Base-by-base conservation (phyloP, 2,888 invertebrate genomes). In the Spisula solida region DNA sequence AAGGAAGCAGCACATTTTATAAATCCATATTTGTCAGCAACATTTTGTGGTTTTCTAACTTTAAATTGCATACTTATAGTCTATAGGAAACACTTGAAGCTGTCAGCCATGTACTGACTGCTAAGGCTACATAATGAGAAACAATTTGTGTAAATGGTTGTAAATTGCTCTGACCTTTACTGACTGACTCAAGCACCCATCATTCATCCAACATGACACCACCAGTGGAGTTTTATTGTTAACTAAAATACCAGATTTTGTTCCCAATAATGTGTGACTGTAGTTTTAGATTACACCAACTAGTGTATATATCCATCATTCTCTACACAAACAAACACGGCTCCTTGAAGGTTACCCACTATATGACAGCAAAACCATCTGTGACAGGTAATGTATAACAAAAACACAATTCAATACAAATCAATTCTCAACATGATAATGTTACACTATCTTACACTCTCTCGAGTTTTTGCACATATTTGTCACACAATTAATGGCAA, bases 101-200 rank as follows among this genome's bases (percentile, higher is more conserved):
- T 48, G n/a, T 34, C 20, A 10, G 29, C 48, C 10, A 0, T 66
- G 2, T 66, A 66, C 60, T 0, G 25, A 25, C 60, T 66, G 4
- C 25, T 66, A 12, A 66, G 25, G 25, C n/a, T 25, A 56, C 18
- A 66, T 25, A 66, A 10, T 4, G 60, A 55, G 81, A 81, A 29
- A 81, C 51, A 81, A 81, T 81, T 81, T 51, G n/a, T 51, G 29
- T 55, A 81, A 81, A 81, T 51, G 51, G 81, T 55, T 48, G 51
- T 81, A 81, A 51, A 48, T 81, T 81, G 55, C 51, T 81, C 10
- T 51, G 55, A 81, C 81, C 81, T 81, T 81, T 81, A 25, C 29
- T 81, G 55, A 29, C 51, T 29, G 75, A 75, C 31, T 34, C 16
- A 31, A 31, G 34, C 34, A 31, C 18, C 34, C 18, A 75, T 75